These are phyloP conservation scores for Limanda limanda DNA, from an alignment of 2,113 vertebrate species.

Conservation along the genomic window DNA sequence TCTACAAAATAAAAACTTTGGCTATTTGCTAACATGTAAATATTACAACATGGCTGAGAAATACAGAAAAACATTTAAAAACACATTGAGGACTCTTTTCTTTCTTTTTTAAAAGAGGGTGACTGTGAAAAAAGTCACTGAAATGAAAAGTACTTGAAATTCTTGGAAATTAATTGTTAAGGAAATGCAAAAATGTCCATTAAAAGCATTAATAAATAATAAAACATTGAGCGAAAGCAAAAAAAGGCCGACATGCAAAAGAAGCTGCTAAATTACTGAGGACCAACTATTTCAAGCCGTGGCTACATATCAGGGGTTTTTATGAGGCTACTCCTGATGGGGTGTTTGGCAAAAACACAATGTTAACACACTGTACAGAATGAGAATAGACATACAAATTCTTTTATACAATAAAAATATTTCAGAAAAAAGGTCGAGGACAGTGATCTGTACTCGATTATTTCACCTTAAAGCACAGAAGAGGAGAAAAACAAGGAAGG, in stretches of 20 bases:
- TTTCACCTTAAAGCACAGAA: conserved; percentile 15
- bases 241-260: conserved; percentile 58
- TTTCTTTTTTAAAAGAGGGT: neutral
- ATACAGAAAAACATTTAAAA: conserved; percentile 18
- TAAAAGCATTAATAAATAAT: conserved; percentile 73
- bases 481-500: neutral
- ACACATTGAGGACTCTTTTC: neutral
- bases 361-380: conserved; percentile 59
- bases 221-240: conserved; percentile 49
- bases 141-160: conserved; percentile 48
- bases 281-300: conserved; percentile 46
- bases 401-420: conserved; percentile 67
- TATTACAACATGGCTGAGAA: conserved; percentile 20
- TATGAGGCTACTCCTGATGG: conserved; percentile 39
- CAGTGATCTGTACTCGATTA: neutral
- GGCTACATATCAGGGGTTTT: conserved; percentile 45
- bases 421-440: conserved; percentile 17
- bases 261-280: conserved; percentile 61
- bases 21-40: conserved; percentile 29
- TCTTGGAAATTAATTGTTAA: neutral
- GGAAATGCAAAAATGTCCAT: conserved; percentile 35
- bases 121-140: conserved; percentile 29
- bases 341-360: conserved; percentile 60
- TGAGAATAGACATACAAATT: conserved; percentile 44
- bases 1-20: conserved; percentile 34